Percentiles rank a stretch among this genome's conserved stretches.
phyloP scores from a whole-genome alignment of 2,797 vertebrate species.

The Halcyon chelicuti region DNA sequence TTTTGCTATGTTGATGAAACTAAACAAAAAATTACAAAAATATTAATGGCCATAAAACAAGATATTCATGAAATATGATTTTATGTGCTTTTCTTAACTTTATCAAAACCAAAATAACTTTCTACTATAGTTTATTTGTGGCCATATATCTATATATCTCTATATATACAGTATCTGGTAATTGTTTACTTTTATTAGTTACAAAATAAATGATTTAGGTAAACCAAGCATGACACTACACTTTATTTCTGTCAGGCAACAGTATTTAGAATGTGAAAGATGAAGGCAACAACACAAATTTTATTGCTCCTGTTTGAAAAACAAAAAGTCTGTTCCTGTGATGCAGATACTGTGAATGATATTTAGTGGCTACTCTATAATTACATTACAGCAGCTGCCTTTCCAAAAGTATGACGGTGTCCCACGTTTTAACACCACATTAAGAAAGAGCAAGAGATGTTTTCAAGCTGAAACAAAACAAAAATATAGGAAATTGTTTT shows the following conservation, averaged over 20 bases:
- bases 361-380: slow-evolving; percentile 39
- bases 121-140: slow-evolving; percentile 58
- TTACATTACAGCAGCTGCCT: slow-evolving; percentile 24
- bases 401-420: slow-evolving; percentile 47
- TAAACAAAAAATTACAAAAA: slow-evolving; percentile 60
- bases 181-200: slow-evolving; percentile 72
- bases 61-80: slow-evolving; percentile 54
- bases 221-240: slow-evolving; percentile 64
- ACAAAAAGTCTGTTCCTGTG: not conserved
- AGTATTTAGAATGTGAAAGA: slow-evolving; percentile 32
- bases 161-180: slow-evolving; percentile 59
- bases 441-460: slow-evolving; percentile 3
- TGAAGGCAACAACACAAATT: not conserved
- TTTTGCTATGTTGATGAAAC: slow-evolving; percentile 71
- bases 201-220: slow-evolving; percentile 71
- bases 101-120: slow-evolving; percentile 67
- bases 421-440: not conserved
- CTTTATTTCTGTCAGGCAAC: slow-evolving; percentile 58
- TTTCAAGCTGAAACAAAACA: slow-evolving; percentile 50
- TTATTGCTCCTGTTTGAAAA: not conserved
- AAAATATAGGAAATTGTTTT: slow-evolving; percentile 36
- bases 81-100: slow-evolving; percentile 70
- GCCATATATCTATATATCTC: slow-evolving; percentile 54
- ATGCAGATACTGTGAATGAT: slow-evolving; percentile 42
- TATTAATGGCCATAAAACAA: slow-evolving; percentile 62